Conservation (phyloP, 2,113 vertebrate genomes). For the Corapipo altera region DNA sequence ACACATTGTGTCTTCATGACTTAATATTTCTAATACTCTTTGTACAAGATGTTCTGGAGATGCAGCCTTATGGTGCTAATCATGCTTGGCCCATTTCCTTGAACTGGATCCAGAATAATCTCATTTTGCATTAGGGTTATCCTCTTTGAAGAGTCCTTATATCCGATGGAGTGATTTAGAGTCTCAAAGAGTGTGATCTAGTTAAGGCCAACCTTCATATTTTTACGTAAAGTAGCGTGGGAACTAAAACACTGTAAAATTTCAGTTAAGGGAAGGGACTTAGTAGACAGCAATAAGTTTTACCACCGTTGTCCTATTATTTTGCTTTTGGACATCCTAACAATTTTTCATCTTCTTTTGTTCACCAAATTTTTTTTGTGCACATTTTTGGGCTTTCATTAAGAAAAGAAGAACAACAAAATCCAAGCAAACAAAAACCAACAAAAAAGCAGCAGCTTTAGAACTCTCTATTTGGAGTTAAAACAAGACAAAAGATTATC, state of each 20-base stretch:
- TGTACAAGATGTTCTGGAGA: constrained; percentile 41
- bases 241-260: not conserved
- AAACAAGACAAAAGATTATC: not conserved
- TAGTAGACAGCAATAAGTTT: not conserved
- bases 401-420: not conserved
- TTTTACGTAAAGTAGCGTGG: not conserved
- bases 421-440: not conserved
- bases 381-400: not conserved
- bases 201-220: not conserved
- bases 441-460: not conserved
- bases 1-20: not conserved
- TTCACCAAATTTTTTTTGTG: not conserved
- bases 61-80: constrained; percentile 42
- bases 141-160: not conserved
- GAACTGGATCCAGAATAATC: constrained; percentile 32
- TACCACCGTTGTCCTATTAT: not conserved
- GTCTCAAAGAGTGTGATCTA: not conserved
- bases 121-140: constrained; percentile 1
- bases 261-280: not conserved
- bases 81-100: constrained; percentile 25
- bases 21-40: constrained; percentile 50
- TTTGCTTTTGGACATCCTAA: not conserved
- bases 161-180: not conserved
- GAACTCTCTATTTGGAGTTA: not conserved
- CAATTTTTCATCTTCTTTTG: not conserved